These are phyloP conservation scores for Thysanoteuthis rhombus DNA, from an alignment of 2,888 invertebrate species.

Conservation along the genomic window DNA sequence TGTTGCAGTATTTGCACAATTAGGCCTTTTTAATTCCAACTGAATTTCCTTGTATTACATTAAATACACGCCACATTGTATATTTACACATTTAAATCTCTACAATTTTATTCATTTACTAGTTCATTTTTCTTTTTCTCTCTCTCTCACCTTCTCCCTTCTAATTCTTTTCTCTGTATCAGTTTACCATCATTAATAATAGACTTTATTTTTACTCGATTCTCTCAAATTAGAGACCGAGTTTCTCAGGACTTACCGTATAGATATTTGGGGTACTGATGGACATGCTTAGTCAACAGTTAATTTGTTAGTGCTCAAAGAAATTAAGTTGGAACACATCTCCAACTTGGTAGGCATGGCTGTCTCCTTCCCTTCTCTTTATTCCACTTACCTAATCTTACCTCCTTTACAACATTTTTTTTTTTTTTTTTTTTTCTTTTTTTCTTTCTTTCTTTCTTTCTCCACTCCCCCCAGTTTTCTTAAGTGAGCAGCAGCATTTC, in stretches of 20 bases:
- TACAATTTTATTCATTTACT: neutral
- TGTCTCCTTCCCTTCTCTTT: neutral
- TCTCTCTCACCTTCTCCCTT: neutral
- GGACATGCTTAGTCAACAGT: neutral
- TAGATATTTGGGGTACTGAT: neutral
- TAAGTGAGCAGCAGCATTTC: constrained; percentile 18
- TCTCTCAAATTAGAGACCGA: neutral
- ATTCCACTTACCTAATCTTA: neutral
- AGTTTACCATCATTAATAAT: neutral
- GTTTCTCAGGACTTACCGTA: neutral
- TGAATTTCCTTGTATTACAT: neutral
- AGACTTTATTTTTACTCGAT: neutral
- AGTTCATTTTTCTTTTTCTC: neutral
- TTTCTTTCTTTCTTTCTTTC: too few relatives aligned
- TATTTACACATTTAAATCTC: neutral
- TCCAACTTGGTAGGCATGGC: constrained; percentile 12
- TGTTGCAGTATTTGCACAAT: neutral
- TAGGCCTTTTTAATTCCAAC: neutral
- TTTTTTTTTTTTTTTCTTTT: too few relatives aligned
- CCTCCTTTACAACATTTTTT: neutral
- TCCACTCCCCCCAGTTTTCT: neutral
- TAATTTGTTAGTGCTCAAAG: neutral
- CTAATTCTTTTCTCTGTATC: neutral
- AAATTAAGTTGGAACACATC: neutral
- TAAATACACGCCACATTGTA: neutral